Base-by-base conservation (phyloP, 2,888 invertebrate genomes). In the Mimachlamys varia region DNA sequence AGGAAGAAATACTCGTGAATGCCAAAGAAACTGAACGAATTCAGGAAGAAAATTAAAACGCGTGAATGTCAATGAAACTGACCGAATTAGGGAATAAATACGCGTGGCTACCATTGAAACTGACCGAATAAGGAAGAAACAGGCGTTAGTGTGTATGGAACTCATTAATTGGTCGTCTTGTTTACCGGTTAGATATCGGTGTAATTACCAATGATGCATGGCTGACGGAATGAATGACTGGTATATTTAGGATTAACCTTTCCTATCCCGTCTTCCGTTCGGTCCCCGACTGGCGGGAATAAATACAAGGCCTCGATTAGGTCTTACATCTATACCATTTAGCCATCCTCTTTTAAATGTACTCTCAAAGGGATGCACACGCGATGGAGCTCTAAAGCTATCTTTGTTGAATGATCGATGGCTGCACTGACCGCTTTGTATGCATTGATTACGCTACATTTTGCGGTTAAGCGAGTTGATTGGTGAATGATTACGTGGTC, bases 301-400 rank as follows among this genome's bases (percentile, higher is more conserved):
- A 76, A 76, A 33, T 76, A 76, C 27, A 76, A 22, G 3, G 33
- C 27, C 12, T 33, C 33, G 76, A 76, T 76, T 76, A 53, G 53
- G 17, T 53, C 17, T 27, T 27, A 33, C 22, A 76, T 76, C 27
- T 33, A 76, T 76, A 33, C 76, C 22, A 76, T 33, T 33, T 33
- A 33, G 33, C 10, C 76, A 76, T 76, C 27, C 76, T 76, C 76
- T 76, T 76, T 76, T 76, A 76, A 76, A 76, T 33, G 76, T 76
- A 76, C 12, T 27, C 76, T 17, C 76, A 27, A 13, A 33, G 76
- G 76, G 33, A 76, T 33, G 27, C 33, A 27, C 76, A 76, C 76
- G 76, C 76, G 13, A 76, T 76, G 76, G 19, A 27, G 76, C 33
- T 13, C 76, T 76, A 27, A 27, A 76, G 22, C 76, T 0, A 15